A percentile compares a stretch with the other conserved stretches of the same genome.
Conservation (phyloP, 2,888 invertebrate genomes). For the Patella depressa region DNA sequence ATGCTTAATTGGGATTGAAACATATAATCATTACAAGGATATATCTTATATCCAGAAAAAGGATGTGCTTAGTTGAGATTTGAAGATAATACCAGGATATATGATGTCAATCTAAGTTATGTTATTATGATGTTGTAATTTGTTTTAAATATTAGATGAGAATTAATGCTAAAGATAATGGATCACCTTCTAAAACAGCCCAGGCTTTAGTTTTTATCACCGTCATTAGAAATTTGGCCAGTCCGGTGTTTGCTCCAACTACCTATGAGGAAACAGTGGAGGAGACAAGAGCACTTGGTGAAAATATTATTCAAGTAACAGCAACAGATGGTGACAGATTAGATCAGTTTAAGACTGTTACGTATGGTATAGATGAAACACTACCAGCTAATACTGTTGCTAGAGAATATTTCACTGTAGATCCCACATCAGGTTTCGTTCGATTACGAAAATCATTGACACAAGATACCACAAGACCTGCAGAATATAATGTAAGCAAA, state of each 20-base stretch:
- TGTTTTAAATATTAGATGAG: background rate
- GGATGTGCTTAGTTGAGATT: too few species aligned
- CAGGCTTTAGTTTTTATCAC: constrained; percentile 13
- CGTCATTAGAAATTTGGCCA: constrained; percentile 12
- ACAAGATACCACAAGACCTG: background rate
- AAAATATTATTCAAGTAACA: constrained; percentile 40
- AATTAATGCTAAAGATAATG: constrained; percentile 8
- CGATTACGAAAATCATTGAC: background rate
- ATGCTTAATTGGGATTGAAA: too few species aligned
- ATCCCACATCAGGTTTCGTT: background rate
- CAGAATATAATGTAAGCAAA: background rate
- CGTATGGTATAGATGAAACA: background rate
- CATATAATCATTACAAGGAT: too few species aligned
- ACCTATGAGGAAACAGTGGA: constrained; percentile 35
- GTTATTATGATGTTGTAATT: background rate
- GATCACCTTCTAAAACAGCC: background rate
- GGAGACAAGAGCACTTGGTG: constrained; percentile 38
- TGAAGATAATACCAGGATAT: too few species aligned
- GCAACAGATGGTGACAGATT: constrained; percentile 34
- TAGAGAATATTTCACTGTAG: constrained; percentile 24
- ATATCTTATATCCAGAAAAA: too few species aligned
- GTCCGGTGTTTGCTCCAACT: constrained; percentile 30
- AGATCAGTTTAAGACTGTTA: constrained; percentile 1
- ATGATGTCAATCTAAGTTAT: too few species aligned
- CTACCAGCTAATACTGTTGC: background rate